These are phyloP conservation scores for Lasioglossum zephyrum DNA, from an alignment of 2,888 invertebrate genomes.

Conservation along the genomic window DNA sequence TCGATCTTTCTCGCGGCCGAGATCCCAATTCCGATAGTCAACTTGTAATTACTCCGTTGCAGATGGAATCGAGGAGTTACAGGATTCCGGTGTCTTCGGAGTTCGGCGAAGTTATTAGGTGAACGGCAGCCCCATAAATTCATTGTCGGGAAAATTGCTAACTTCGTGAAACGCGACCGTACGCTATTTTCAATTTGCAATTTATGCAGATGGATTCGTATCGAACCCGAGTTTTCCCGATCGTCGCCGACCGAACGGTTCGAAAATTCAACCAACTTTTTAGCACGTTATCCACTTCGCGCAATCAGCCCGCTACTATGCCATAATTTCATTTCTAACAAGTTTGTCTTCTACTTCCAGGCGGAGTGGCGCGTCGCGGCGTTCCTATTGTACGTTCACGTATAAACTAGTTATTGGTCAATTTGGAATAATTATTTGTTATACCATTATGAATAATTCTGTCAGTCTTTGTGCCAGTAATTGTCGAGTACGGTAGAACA, in stretches of 20 bases:
- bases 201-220: constrained; percentile 19
- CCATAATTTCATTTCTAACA: neutral
- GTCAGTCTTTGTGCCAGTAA: neutral
- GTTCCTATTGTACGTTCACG: neutral
- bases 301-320: neutral
- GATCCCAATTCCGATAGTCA: constrained; percentile 49
- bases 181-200: constrained; percentile 15
- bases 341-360: neutral
- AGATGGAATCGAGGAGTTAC: constrained; percentile 48
- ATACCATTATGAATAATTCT: neutral
- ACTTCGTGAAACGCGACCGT: constrained; percentile 30
- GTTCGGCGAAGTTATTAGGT: constrained; percentile 42
- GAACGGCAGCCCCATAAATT: constrained; percentile 43
- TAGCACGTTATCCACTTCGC: neutral
- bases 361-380: too few relatives aligned
- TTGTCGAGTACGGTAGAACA: neutral
- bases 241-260: neutral
- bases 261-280: neutral
- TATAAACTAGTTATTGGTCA: neutral
- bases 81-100: constrained; percentile 22
- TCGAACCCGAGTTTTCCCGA: neutral
- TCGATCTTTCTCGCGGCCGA: constrained; percentile 40
- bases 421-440: neutral
- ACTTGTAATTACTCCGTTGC: constrained; percentile 52
- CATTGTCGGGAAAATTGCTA: constrained; percentile 23